Base-by-base conservation (phyloP, 2,797 vertebrate genomes). In the Mergus octosetaceus region DNA sequence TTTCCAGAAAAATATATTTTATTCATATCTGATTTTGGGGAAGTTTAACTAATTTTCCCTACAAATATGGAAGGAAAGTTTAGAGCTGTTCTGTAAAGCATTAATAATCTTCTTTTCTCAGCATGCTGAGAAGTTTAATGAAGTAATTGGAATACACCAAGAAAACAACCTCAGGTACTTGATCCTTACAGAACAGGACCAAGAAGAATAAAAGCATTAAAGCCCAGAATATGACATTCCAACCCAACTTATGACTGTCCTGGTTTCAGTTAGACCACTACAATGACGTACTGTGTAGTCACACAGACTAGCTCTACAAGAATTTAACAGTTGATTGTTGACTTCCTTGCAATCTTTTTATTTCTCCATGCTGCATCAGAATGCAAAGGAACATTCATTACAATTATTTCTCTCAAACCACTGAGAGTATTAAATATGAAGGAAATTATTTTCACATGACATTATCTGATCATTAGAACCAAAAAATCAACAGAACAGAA, bases 401-500 rank as follows among this genome's bases (percentile, higher is more conserved):
- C 10, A 60, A 78, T 64, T 61, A 58, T 49, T 91, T 79, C 53
- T 81, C 47, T 78, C 41, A 79, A 86, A 73, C 15, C 34, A 57
- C 71, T 56, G 27, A 58, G 38, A 62, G 58, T 66, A 28, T 56
- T 65, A 74, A 85, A 91, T 13, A 28, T 34, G 39, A 81, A 75
- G 13, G 56, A 82, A 87, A 65, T 79, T 80, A 68, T 70, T 89
- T 68, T 70, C 56, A 82, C 38, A 45, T 58, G 13, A 54, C 47
- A 58, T 82, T 71, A 77, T 19, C 47, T 74, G 85, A 56, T 39
- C 73, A 32, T 9, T 45, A 60, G 32, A 85, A 79, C 21, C 13
- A 85, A 93, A 51, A 51, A 92, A 85, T 34, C 51, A 79, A 89
- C 47, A 73, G 82, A 95, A 54, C 11, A 82, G 62, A 87, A 85